Percentiles rank a stretch among this genome's conserved stretches.
Evolutionary conservation across 2,888 invertebrate genomes (phyloP).

Genomic region (Morinoia aosen): DNA sequence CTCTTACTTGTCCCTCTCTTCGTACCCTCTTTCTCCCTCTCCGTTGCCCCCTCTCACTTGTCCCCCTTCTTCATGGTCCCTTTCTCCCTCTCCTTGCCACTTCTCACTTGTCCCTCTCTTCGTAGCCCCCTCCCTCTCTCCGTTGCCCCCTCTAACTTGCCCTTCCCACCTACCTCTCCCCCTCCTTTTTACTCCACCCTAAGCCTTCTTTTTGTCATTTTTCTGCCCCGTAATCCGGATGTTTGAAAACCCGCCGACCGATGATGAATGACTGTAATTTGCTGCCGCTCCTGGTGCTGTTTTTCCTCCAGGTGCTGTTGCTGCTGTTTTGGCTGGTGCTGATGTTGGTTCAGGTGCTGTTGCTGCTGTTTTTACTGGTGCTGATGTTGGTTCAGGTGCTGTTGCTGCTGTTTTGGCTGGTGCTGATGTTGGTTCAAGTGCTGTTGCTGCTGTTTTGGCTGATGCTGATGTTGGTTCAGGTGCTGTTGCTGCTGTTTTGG

Average conservation of each 20-base stretch:
- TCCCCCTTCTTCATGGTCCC: neutral
- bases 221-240: conserved; percentile 12
- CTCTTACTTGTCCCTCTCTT: neutral
- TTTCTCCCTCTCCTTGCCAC: neutral
- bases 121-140: neutral
- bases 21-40: neutral
- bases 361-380: too few relatives aligned
- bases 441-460: too few relatives aligned
- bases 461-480: too few relatives aligned
- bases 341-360: too few relatives aligned
- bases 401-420: too few relatives aligned
- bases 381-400: too few relatives aligned
- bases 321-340: neutral
- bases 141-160: neutral
- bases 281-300: neutral
- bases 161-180: neutral
- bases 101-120: neutral
- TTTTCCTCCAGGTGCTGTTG: neutral
- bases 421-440: too few relatives aligned
- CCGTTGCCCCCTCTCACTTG: neutral
- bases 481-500: too few relatives aligned
- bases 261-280: conserved; percentile 1
- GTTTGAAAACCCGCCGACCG: neutral
- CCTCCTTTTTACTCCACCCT: neutral
- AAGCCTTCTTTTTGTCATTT: conserved; percentile 22